These are phyloP conservation scores for Leptobrachium leishanense DNA, from an alignment of 2,113 vertebrate genomes.

Conservation along the genomic window DNA sequence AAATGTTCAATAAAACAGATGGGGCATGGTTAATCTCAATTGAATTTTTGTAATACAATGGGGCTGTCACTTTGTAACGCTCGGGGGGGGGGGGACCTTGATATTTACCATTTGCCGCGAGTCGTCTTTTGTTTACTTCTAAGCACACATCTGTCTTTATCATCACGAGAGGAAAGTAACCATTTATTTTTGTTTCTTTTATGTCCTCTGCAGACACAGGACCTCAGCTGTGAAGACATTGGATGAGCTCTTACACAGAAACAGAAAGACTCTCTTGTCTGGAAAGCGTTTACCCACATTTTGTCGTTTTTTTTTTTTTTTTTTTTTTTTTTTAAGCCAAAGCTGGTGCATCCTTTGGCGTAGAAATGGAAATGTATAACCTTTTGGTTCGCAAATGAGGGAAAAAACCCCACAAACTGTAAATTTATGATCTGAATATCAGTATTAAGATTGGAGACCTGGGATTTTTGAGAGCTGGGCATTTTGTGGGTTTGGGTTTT, in stretches of 20 bases:
- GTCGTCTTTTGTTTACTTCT: not conserved
- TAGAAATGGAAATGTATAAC: not conserved
- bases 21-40: slow-evolving; percentile 17
- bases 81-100: not conserved
- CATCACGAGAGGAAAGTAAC: not conserved
- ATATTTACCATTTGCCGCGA: not conserved
- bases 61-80: slow-evolving; percentile 4
- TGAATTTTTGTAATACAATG: slow-evolving; percentile 20
- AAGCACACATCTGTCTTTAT: slow-evolving; percentile 23
- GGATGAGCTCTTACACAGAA: slow-evolving; percentile 58
- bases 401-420: not conserved
- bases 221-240: slow-evolving; percentile 61
- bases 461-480: not conserved
- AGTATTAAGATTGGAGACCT: slow-evolving; percentile 26
- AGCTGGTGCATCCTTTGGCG: not conserved
- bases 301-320: not conserved
- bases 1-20: not conserved
- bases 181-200: not conserved
- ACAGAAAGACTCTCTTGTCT: slow-evolving; percentile 26
- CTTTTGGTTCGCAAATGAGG: not conserved
- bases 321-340: not conserved
- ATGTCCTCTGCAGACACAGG: slow-evolving; percentile 57
- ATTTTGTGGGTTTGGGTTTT: not conserved
- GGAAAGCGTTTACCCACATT: not conserved
- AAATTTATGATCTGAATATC: slow-evolving; percentile 12